Conservation (phyloP, 2,113 vertebrate genomes). For the Tapirus terrestris region DNA sequence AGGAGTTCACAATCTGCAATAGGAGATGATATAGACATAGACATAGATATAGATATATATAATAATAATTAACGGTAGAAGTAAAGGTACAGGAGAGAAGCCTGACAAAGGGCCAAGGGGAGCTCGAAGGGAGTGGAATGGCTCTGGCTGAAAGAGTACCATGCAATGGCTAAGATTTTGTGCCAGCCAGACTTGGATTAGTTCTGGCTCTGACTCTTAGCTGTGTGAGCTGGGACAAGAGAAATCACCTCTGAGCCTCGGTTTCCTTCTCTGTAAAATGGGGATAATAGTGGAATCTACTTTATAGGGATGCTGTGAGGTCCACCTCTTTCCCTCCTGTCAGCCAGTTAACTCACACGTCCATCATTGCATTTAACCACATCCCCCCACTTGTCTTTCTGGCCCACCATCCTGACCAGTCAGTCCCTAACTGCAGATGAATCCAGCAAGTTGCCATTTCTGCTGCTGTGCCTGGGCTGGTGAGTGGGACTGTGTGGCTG, state of each 20-base stretch:
- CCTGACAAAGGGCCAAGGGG: not conserved
- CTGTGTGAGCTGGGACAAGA: not conserved
- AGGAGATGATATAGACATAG: not conserved
- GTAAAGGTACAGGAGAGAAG: not conserved
- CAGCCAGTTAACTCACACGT: not conserved
- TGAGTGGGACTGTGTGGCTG: not conserved
- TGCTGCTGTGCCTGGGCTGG: not conserved
- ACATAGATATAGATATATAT: not conserved
- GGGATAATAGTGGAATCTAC: not conserved
- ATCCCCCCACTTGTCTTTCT: not conserved
- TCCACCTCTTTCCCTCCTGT: rapidly evolving
- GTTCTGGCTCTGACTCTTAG: not conserved
- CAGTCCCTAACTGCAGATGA: not conserved
- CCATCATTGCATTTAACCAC: not conserved
- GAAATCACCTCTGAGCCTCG: not conserved
- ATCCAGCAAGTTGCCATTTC: not conserved
- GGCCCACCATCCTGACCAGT: not conserved
- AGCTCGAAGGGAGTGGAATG: not conserved
- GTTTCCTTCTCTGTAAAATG: not conserved
- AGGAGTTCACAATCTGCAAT: not conserved
- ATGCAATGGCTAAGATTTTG: not conserved
- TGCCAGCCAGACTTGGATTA: not conserved
- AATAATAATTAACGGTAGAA: not conserved
- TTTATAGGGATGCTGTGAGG: not conserved
- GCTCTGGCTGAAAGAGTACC: not conserved